Conservation (phyloP, 2,797 vertebrate species). For the Paratrypauchen microcephalus region DNA sequence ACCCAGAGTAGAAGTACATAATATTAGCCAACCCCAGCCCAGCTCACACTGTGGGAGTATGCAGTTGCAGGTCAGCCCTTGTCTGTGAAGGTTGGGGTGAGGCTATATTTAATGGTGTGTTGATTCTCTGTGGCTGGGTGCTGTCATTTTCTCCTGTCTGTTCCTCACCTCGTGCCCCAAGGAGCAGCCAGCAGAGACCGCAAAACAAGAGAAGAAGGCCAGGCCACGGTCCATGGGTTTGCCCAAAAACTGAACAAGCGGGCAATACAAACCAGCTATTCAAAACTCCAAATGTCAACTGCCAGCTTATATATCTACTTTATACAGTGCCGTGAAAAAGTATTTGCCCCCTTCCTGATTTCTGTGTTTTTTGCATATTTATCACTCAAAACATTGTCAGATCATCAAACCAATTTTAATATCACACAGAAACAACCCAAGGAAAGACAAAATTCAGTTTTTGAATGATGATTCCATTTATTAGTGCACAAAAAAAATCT, state of each 20-base stretch:
- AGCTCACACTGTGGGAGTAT: not conserved
- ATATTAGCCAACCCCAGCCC: not conserved
- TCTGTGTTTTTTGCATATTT: too few relatives aligned
- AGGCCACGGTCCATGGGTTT: not conserved
- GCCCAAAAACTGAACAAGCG: conserved; percentile 12
- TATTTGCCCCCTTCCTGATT: too few relatives aligned
- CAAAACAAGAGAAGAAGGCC: conserved; percentile 13
- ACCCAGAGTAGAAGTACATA: too few relatives aligned
- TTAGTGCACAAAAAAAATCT: too few relatives aligned
- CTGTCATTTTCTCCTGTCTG: conserved; percentile 6
- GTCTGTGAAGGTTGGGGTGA: conserved; percentile 11
- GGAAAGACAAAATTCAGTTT: too few relatives aligned
- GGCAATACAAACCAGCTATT: conserved; percentile 1
- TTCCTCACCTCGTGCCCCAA: not conserved
- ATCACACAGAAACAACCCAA: too few relatives aligned
- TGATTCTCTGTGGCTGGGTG: not conserved
- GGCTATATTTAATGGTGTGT: conserved; percentile 11
- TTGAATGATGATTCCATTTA: too few relatives aligned
- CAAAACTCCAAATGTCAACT: not conserved
- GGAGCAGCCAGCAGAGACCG: conserved; percentile 28
- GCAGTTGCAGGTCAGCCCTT: conserved; percentile 18
- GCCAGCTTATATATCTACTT: not conserved
- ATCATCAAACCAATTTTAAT: too few relatives aligned
- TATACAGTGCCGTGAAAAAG: too few relatives aligned
- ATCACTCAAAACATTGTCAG: too few relatives aligned